These are phyloP conservation scores for Drosophila barbarae DNA, from an alignment of 2,888 invertebrate genomes.

Conservation along the genomic window DNA sequence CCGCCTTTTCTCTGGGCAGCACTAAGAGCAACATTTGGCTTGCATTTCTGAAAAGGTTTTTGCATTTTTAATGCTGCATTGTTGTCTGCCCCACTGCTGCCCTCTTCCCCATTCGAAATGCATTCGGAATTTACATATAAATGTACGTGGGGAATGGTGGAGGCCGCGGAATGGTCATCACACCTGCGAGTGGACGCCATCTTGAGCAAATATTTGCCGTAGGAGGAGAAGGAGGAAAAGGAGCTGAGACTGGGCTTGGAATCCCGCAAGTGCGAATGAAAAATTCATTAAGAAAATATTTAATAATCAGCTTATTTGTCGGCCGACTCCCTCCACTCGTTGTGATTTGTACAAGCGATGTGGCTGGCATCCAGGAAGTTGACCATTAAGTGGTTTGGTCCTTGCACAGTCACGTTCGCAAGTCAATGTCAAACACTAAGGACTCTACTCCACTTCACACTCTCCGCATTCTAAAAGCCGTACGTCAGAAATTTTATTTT, in stretches of 20 bases:
- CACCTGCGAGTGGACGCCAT: slow-evolving; percentile 22
- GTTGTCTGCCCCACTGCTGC: slow-evolving; percentile 24
- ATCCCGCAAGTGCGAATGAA: slow-evolving; percentile 34
- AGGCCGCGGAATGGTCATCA: slow-evolving; percentile 32
- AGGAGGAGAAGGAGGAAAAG: background rate
- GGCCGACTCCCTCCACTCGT: background rate
- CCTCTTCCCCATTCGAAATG: background rate
- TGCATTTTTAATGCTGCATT: slow-evolving; percentile 60
- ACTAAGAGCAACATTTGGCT: slow-evolving; percentile 51
- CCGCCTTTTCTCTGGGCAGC: slow-evolving; percentile 10
- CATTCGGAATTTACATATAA: slow-evolving; percentile 9
- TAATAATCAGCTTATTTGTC: slow-evolving; percentile 66
- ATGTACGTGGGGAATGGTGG: slow-evolving; percentile 1
- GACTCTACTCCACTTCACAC: slow-evolving; percentile 42
- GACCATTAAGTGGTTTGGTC: slow-evolving; percentile 55
- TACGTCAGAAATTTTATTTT: slow-evolving; percentile 61
- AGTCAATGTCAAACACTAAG: slow-evolving; percentile 64
- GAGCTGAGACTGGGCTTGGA: slow-evolving; percentile 2
- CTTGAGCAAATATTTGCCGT: slow-evolving; percentile 19
- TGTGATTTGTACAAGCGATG: slow-evolving; percentile 30
- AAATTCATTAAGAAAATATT: slow-evolving; percentile 70
- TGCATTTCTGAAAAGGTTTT: slow-evolving; percentile 60
- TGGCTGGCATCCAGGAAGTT: slow-evolving; percentile 27
- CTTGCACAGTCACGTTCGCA: slow-evolving; percentile 67
- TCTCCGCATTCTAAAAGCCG: slow-evolving; percentile 53